Evolutionary conservation across 2,888 invertebrate genomes (phyloP).

Genomic region (Lypha dubia): DNA sequence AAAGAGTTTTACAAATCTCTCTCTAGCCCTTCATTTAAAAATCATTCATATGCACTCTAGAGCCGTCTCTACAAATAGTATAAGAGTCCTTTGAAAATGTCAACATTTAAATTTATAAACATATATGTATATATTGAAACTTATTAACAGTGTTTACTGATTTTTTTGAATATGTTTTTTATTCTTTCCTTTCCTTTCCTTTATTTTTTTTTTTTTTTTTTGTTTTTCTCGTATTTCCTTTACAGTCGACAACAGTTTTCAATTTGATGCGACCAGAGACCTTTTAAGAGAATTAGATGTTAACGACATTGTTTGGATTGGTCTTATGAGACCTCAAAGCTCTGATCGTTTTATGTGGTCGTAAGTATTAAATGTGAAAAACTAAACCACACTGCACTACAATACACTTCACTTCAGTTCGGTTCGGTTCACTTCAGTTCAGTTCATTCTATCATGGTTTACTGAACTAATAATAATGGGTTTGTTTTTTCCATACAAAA

Average conservation of each 20-base stretch:
- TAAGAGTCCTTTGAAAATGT: neutral
- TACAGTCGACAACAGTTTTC: slow-evolving; percentile 89
- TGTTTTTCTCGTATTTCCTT: slow-evolving; percentile 18
- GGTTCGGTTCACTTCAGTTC: neutral
- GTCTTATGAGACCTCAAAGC: slow-evolving; percentile 88
- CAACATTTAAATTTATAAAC: neutral
- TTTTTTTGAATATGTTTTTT: neutral
- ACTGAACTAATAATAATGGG: neutral
- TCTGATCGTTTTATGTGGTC: slow-evolving; percentile 90
- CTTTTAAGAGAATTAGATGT: slow-evolving; percentile 91
- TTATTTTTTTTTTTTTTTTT: slow-evolving; percentile 37
- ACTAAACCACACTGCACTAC: neutral
- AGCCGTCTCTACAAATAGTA: neutral
- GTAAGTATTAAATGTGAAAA: slow-evolving; percentile 84
- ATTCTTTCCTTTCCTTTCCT: neutral
- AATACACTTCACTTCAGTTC: neutral
- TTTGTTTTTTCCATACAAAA: no score
- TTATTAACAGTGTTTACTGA: neutral
- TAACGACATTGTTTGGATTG: slow-evolving; percentile 90
- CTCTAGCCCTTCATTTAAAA: no score
- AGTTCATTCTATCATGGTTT: no score
- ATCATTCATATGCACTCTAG: no score
- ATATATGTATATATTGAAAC: slow-evolving; percentile 1
- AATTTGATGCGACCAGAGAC: slow-evolving; percentile 90
- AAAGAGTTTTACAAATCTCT: no score